These are phyloP conservation scores for Zenarchopterus dispar DNA, from an alignment of 2,797 vertebrate genomes.

Conservation along the genomic window DNA sequence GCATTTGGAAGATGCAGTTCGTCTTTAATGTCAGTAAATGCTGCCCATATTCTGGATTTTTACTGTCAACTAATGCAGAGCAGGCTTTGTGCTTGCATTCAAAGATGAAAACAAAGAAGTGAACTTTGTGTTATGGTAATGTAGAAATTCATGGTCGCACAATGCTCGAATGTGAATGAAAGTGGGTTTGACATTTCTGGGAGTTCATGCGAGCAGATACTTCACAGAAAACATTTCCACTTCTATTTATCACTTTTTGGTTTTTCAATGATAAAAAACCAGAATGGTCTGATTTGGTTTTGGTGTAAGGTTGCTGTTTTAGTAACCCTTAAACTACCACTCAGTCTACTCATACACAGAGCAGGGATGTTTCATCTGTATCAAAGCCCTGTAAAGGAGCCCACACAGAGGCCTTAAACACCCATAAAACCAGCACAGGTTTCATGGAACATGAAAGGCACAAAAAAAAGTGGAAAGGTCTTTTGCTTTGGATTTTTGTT, in stretches of 20 bases:
- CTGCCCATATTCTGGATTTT: conserved; percentile 6
- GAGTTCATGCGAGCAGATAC: conserved; percentile 4
- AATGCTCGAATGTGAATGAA: conserved; percentile 2
- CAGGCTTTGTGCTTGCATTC: conserved; percentile 18
- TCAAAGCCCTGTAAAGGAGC: conserved; percentile 39
- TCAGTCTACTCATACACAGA: conserved; percentile 45
- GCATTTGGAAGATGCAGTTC: conserved; percentile 9
- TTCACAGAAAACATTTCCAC: conserved; percentile 10
- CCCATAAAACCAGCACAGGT: conserved; percentile 33
- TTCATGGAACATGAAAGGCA: neutral
- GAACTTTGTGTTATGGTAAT: conserved; percentile 13
- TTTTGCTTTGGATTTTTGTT: conserved; percentile 12
- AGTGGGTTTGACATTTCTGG: conserved; percentile 21
- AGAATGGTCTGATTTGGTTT: conserved; percentile 2
- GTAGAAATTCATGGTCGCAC: conserved; percentile 6
- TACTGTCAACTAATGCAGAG: conserved; percentile 13
- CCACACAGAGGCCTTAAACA: conserved; percentile 57
- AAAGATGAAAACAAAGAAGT: conserved; percentile 32
- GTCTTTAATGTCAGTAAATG: conserved; percentile 11
- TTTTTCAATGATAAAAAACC: neutral
- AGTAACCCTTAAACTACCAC: conserved; percentile 24
- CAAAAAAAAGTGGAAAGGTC: neutral
- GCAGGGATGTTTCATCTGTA: conserved; percentile 37
- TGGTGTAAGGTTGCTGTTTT: conserved; percentile 16
- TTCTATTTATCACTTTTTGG: conserved; percentile 6